Evolutionary conservation across 2,797 vertebrate species (phyloP), one percentile per base, ranked within the genome.

Genomic region (Tokudaia tokunoshimensis): DNA sequence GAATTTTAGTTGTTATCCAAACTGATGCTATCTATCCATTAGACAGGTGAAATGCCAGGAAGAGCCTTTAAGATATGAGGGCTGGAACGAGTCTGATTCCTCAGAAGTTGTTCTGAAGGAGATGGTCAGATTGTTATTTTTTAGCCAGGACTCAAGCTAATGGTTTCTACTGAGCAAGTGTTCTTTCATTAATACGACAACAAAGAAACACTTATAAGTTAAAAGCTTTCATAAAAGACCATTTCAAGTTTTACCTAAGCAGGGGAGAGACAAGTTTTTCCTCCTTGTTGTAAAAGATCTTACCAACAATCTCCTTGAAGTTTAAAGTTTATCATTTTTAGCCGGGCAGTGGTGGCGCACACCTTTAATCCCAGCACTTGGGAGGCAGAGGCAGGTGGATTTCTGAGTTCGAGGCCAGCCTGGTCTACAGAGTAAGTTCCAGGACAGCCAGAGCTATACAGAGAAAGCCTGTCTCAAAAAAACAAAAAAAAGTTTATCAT

Each of bases 61-160:
- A 47, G 92, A 89, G 47, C 34, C 82, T 76, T 15, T 11, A 55
- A 83, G 41, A 55, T 24, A 12, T 0, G 26, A 19, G 31, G n/a
- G 59, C 4, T 41, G 10, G 29, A 74, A 44, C 15, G 52, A 57
- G 50, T 37, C 44, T 67, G 59, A 70, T 82, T 94, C 95, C 59
- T 83, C 37, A 74, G 81, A 92, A 34, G 6, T 41, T 88, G 24
- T 76, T 92, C 87, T 86, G 55, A 96, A 80, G 67, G 29, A 96
- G 24, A 6, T 31, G 55, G 81, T 78, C 59, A 93, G 57, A 81
- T 44, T 41, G 74, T 95, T 90, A 87, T 75, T 24, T 72, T 92
- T 83, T 20, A 94, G 44, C 9, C 50, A 83, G 47, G 70, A 96
- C 82, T 80, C 9, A 96, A 89, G 85, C 41, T 63, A 80, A n/a